A percentile compares a stretch with the other conserved stretches of the same genome.
Conservation (phyloP, 2,888 invertebrate genomes). For the Polia nebulosa region DNA sequence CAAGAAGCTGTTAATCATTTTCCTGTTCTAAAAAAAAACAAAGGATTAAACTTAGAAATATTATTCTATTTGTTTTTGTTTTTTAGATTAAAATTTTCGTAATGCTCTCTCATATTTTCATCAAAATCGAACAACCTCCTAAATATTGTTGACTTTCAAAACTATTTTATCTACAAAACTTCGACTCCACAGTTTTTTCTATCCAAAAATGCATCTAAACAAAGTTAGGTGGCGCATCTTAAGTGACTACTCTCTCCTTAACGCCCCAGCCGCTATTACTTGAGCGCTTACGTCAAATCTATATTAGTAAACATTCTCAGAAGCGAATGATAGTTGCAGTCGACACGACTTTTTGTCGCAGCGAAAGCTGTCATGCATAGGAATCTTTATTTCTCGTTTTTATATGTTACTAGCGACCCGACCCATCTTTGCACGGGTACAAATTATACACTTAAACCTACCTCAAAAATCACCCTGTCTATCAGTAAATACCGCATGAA, state of each 20-base stretch:
- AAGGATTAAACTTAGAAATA: too few species aligned
- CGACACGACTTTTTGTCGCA: slow-evolving; percentile 52
- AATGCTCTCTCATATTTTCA: neutral
- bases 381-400: slow-evolving; percentile 14
- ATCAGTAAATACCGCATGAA: too few species aligned
- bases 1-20: neutral
- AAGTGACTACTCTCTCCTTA: slow-evolving; percentile 79
- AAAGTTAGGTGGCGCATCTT: slow-evolving; percentile 80
- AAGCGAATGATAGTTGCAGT: slow-evolving; percentile 48
- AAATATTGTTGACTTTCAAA: too few species aligned
- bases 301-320: slow-evolving; percentile 62
- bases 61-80: too few species aligned
- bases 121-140: neutral
- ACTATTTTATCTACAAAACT: neutral
- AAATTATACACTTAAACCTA: too few species aligned
- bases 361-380: slow-evolving; percentile 39
- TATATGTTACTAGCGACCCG: too few species aligned
- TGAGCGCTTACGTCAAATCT: slow-evolving; percentile 65
- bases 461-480: too few species aligned
- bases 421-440: too few species aligned
- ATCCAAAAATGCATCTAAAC: slow-evolving; percentile 81
- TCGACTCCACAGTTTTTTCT: slow-evolving; percentile 69
- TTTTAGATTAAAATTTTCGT: too few species aligned
- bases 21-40: neutral
- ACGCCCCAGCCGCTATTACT: slow-evolving; percentile 47